Evolutionary conservation across 2,113 vertebrate genomes (phyloP), one percentile per base, ranked within the genome.

Genomic region (Plestiodon gilberti): DNA sequence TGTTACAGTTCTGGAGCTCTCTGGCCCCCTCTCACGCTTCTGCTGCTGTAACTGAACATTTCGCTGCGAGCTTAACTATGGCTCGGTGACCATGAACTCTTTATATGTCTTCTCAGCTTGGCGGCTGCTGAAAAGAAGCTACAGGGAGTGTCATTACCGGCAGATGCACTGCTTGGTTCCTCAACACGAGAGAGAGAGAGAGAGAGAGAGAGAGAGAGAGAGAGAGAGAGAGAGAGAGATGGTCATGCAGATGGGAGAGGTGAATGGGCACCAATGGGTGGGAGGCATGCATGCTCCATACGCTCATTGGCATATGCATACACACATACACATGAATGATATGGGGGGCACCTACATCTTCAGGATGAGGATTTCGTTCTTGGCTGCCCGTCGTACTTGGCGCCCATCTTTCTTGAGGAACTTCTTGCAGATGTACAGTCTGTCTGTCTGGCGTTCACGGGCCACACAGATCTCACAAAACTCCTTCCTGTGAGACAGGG

Each of bases 341-440:
- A 33, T 3, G 13, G 1, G 2, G 40, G 11, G 52, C 35, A 90
- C 90, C 82, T 96, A 98, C 97, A 98, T 96, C 96, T 98, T 98
- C 87, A 98, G 96, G 92, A 98, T 98, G 96, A 97, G 96, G 93
- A 98, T 98, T 94, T 98, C 97, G 23, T 97, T 98, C 95, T 97
- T 97, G 89, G 97, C 97, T 73, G 97, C 97, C 93, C 97, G 97
- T 88, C 97, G 96, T 93, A 98, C 97, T 94, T 97, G 97, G 88
- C 94, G 96, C 88, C 97, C 97, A 43, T 98, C 97, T 90, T 97
- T 98, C 95, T 98, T 98, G 92, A 97, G 93, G 94, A 98, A 98
- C 94, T 98, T 98, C 95, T 98, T 98, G 91, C 97, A 98, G 93
- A 97, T 96, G 87, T 96, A 97, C 81, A 98, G 95, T 91, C 97